A percentile compares a stretch with the other conserved stretches of the same genome.
These are phyloP conservation scores for Pristionchus fissidentatus DNA, from an alignment of 2,888 invertebrate species.

Conservation along the genomic window DNA sequence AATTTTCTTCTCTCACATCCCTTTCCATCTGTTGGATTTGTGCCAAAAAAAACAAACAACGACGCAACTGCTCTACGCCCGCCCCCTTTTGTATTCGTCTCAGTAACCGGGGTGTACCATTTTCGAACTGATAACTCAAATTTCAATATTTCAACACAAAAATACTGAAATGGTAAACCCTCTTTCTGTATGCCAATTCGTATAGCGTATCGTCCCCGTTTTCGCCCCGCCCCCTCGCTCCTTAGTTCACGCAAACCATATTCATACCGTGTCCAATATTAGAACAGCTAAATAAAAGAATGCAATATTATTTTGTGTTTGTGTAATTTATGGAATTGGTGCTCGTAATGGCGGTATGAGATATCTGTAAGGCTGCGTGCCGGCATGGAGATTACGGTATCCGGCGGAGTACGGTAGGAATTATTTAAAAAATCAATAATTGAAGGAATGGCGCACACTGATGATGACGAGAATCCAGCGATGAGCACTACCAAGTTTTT, in stretches of 20 bases:
- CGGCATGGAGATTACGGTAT: neutral
- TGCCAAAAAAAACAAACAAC: slow-evolving; percentile 10
- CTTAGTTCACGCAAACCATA: slow-evolving; percentile 8
- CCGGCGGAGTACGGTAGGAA: neutral
- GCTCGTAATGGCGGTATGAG: slow-evolving; percentile 6
- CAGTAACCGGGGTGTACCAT: too few relatives aligned
- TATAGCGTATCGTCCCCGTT: neutral
- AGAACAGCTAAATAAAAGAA: slow-evolving; percentile 29
- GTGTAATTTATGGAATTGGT: neutral
- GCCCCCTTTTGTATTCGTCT: slow-evolving; percentile 7
- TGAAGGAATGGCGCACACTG: neutral
- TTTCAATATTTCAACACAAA: too few relatives aligned
- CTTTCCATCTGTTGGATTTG: slow-evolving; percentile 14
- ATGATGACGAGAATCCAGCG: slow-evolving; percentile 39
- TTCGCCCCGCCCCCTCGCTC: neutral
- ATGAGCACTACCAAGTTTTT: neutral
- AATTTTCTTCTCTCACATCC: slow-evolving; percentile 10
- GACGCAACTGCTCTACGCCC: neutral
- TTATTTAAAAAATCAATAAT: neutral
- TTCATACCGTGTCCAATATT: slow-evolving; percentile 12
- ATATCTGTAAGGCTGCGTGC: neutral
- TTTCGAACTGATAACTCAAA: too few relatives aligned
- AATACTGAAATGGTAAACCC: too few relatives aligned
- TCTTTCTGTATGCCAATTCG: neutral
- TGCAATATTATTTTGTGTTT: neutral